phyloP scores from a whole-genome alignment of 2,113 vertebrate genomes.

The Pollimyrus isidori region DNA sequence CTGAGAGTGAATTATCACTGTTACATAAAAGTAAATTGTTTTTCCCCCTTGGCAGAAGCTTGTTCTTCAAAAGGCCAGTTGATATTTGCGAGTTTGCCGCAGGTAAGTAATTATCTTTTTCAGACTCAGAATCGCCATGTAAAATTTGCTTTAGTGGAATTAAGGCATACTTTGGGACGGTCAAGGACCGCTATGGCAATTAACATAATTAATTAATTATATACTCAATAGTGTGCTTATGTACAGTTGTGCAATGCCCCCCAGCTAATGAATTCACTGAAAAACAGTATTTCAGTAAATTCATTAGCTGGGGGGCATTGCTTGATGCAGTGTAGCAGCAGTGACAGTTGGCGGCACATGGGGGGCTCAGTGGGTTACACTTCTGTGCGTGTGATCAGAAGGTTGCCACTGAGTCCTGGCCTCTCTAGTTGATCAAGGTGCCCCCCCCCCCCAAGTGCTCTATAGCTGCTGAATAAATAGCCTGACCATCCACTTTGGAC shows the following conservation, averaged over 20 bases:
- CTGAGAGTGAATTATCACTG: neutral
- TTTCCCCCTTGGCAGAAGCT: constrained; percentile 37
- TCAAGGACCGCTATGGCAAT: neutral
- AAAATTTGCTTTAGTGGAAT: neutral
- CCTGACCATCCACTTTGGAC: no score
- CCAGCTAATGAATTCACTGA: no score
- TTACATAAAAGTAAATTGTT: neutral
- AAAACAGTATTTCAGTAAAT: neutral
- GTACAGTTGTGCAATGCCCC: no score
- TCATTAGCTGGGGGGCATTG: neutral
- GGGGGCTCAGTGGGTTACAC: neutral
- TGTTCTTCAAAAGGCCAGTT: constrained; percentile 52
- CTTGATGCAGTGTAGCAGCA: neutral
- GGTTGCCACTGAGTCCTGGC: neutral
- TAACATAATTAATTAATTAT: neutral
- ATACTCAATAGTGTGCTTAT: neutral
- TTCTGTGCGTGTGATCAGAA: neutral
- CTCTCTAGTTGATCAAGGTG: no score
- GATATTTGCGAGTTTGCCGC: constrained; percentile 58
- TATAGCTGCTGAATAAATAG: no score
- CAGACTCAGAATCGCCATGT: neutral
- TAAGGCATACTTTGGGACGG: neutral
- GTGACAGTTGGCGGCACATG: neutral
- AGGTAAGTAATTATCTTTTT: constrained; percentile 38
- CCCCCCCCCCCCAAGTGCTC: no score